Conservation (phyloP, 2,113 vertebrate species). For the Tinamus guttatus region DNA sequence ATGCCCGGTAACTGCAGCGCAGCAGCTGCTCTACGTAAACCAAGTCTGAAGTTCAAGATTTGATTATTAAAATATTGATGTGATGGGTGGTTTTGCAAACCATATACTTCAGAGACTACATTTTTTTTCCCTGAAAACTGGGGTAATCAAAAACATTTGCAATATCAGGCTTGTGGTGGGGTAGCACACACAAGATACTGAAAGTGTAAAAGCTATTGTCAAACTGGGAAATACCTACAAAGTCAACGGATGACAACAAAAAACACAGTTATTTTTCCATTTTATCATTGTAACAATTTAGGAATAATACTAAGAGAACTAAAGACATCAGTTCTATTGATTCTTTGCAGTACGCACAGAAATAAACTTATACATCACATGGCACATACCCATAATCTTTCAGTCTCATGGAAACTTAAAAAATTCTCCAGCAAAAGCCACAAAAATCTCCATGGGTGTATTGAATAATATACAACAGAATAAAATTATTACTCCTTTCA, state of each 20-base stretch:
- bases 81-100: fast-evolving
- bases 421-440: not conserved
- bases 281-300: not conserved
- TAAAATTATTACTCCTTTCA: not conserved
- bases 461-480: not conserved
- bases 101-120: not conserved
- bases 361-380: not conserved
- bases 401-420: not conserved
- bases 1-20: not conserved
- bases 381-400: not conserved
- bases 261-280: not conserved
- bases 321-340: not conserved
- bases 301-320: not conserved
- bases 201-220: not conserved
- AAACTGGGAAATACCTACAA: not conserved
- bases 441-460: not conserved
- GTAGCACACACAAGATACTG: not conserved
- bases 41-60: not conserved
- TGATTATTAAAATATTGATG: not conserved
- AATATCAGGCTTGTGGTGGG: not conserved
- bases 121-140: not conserved
- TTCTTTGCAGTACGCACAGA: not conserved
- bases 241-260: not conserved
- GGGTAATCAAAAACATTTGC: not conserved
- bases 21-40: fast-evolving